Base-by-base conservation (phyloP, 2,888 invertebrate species). In the Synergus umbraculus region DNA sequence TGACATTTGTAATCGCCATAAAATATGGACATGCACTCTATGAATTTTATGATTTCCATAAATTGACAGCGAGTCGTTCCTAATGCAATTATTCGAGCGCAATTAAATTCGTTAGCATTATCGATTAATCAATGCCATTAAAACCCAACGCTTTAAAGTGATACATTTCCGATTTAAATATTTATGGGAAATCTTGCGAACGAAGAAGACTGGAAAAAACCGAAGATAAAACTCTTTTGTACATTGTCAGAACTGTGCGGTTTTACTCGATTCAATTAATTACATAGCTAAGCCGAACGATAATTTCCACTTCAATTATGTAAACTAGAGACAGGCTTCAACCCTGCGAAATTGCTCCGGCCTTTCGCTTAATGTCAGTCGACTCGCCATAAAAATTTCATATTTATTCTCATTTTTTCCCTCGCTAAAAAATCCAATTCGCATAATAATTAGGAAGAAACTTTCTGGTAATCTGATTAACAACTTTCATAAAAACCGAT, bases 291-390 rank as follows among this genome's bases (percentile, higher is more conserved):
- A 79, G 76, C 76, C 63, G 12, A 37, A 77, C 66, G 65, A 79
- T 79, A 81, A 77, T 79, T 79, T 65, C 78, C 60, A 29, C 64
- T 78, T 54, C 69, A 64, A 79, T 76, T 79, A 79, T 29, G 69
- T 15, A 49, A 69, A 46, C 37, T 13, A 37, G n/a, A 37, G 37
- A 10, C 37, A 73, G 9, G 4, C 10, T 54, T 73, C 37, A 54
- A 54, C 10, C 15, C 37, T 54, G 41, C n/a, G 4, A 18, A 73
- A 73, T 73, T 54, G 37, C 54, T 54, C 29, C 18, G 54, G 60
- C 22, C 58, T 29, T 0, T 3, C n/a, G 22, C 49, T 77, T 13
- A 58, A 7, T 78, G 13, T 58, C 58, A 9, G 4, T 41, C 15
- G n/a, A 65, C 37, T 49, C 46, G 64, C 43, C 41, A n/a, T 41